Conservation (phyloP, 2,113 vertebrate genomes). For the Eurystomus gularis region DNA sequence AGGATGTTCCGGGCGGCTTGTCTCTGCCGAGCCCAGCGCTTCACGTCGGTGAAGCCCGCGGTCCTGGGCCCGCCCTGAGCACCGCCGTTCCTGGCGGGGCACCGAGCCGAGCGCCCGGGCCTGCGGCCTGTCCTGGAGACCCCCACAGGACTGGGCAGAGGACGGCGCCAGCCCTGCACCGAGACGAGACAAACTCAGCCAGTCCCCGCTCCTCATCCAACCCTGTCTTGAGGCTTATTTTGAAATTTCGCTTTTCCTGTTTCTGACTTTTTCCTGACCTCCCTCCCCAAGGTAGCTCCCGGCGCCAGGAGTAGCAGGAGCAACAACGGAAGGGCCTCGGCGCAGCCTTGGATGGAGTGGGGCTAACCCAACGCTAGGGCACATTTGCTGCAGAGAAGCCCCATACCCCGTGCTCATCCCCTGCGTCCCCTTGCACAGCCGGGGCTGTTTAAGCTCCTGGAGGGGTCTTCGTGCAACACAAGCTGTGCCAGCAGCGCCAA, state of each 20-base stretch:
- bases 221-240: no score
- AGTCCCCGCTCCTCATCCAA: neutral
- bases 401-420: fast-evolving
- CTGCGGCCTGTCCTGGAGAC: no score
- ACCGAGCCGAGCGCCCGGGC: no score
- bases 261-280: neutral
- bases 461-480: fast-evolving
- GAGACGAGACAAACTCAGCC: no score
- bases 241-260: neutral
- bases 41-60: no score
- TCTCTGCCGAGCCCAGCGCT: no score
- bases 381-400: fast-evolving
- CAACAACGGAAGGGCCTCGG: fast-evolving
- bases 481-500: neutral
- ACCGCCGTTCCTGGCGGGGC: no score
- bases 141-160: neutral
- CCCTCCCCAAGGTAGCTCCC: neutral
- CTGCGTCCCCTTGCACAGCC: no score
- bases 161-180: no score
- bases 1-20: no score
- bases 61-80: no score
- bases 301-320: neutral
- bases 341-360: neutral
- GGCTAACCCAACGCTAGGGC: fast-evolving
- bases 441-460: no score